Evolutionary conservation across 2,113 vertebrate genomes (phyloP).

Genomic region (Centrocercus urophasianus): DNA sequence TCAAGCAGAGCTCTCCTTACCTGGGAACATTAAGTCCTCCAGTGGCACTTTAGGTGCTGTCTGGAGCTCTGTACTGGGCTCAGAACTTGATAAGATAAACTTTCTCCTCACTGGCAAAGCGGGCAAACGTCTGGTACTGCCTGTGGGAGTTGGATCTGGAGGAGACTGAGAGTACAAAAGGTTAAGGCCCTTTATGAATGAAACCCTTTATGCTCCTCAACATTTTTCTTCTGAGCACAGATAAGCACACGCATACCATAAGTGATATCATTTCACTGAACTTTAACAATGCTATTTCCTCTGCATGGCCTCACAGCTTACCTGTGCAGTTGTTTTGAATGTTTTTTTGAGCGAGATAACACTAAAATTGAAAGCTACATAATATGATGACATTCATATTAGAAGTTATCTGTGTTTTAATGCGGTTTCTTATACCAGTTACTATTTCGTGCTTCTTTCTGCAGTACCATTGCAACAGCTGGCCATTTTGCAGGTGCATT

Average conservation of each 20-base stretch:
- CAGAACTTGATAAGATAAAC: not conserved
- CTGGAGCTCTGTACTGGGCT: not conserved
- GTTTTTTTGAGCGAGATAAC: conserved; percentile 24
- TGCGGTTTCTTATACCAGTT: conserved; percentile 30
- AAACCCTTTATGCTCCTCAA: not conserved
- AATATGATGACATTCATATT: conserved; percentile 4
- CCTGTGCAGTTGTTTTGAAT: conserved; percentile 54
- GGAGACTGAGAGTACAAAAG: not conserved
- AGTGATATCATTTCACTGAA: conserved; percentile 53
- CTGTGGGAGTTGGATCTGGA: accelerated
- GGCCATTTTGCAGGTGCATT: not conserved
- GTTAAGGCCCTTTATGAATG: not conserved
- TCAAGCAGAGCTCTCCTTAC: not conserved
- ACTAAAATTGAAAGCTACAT: conserved; percentile 68
- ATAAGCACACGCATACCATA: not conserved
- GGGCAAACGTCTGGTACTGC: not conserved
- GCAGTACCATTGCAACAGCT: not conserved
- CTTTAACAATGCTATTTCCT: conserved; percentile 39
- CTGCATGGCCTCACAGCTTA: not conserved
- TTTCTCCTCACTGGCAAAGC: not conserved
- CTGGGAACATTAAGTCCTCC: not conserved
- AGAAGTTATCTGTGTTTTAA: conserved; percentile 17
- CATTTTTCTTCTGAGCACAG: not conserved
- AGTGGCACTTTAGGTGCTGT: not conserved
- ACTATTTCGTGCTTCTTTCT: not conserved